phyloP scores from a whole-genome alignment of 1,140 invertebrate genomes.

The Ruditapes philippinarum region DNA sequence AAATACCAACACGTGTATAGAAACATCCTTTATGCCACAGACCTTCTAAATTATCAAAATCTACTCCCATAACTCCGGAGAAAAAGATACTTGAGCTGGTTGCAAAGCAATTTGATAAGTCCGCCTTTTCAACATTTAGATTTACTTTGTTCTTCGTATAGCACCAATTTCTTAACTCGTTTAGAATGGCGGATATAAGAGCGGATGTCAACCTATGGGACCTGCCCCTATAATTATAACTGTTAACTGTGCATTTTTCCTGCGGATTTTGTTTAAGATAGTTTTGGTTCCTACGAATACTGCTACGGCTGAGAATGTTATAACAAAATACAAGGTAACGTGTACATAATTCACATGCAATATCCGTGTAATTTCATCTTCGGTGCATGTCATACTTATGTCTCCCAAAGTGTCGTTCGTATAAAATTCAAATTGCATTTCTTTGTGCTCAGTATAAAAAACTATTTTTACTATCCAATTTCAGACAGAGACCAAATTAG shows the following conservation, averaged over 20 bases:
- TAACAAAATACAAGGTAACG: conserved; percentile 70
- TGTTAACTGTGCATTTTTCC: conserved; percentile 73
- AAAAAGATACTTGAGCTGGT: conserved; percentile 74
- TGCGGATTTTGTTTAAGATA: too few relatives aligned
- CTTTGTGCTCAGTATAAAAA: too few relatives aligned
- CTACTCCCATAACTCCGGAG: conserved; percentile 78
- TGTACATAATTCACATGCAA: neutral
- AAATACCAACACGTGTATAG: conserved; percentile 82
- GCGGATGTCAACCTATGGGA: conserved; percentile 78
- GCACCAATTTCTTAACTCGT: conserved; percentile 72
- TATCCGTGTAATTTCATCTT: conserved; percentile 12
- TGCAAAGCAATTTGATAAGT: conserved; percentile 83
- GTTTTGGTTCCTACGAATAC: conserved; percentile 78
- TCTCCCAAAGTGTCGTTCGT: neutral
- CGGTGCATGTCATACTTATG: conserved; percentile 7
- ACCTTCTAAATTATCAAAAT: conserved; percentile 85
- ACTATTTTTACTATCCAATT: too few relatives aligned
- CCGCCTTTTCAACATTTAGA: conserved; percentile 71
- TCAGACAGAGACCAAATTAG: too few relatives aligned
- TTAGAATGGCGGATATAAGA: conserved; percentile 74
- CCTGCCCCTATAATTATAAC: conserved; percentile 80
- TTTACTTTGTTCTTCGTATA: conserved; percentile 78
- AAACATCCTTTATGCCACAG: conserved; percentile 81
- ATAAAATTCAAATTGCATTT: neutral
- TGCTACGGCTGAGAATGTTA: conserved; percentile 75